phyloP scores from a whole-genome alignment of 2,113 vertebrate genomes.

The Pithys albifrons region DNA sequence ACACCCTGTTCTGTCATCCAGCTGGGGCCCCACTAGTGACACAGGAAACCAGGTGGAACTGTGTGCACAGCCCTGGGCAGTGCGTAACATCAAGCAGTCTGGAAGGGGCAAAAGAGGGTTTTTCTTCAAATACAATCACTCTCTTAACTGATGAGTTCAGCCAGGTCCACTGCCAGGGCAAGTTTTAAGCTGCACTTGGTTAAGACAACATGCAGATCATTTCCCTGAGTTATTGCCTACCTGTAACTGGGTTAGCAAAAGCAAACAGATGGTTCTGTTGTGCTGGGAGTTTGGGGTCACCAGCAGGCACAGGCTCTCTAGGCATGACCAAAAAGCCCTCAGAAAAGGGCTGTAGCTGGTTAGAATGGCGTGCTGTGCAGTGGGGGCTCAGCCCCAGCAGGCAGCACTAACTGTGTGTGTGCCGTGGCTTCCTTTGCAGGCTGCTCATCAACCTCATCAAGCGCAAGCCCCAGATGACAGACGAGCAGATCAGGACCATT shows the following conservation, averaged over 20 bases:
- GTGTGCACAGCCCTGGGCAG: neutral
- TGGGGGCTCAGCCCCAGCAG: neutral
- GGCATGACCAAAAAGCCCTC: fast-evolving
- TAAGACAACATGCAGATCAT: neutral
- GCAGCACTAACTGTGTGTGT: neutral
- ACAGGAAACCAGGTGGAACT: neutral
- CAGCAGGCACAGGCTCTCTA: neutral
- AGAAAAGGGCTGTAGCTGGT: neutral
- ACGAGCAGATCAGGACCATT: neutral
- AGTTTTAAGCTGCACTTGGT: neutral
- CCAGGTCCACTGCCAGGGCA: neutral
- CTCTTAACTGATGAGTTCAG: neutral
- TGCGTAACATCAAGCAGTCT: fast-evolving
- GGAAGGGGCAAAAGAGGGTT: neutral
- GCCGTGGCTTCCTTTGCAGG: slow-evolving; percentile 19
- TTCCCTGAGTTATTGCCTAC: neutral
- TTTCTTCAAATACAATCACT: neutral
- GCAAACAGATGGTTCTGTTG: neutral
- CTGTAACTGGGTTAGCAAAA: neutral
- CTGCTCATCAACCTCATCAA: slow-evolving; percentile 66
- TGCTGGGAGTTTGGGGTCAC: neutral
- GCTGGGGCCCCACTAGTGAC: neutral
- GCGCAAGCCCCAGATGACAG: slow-evolving; percentile 25
- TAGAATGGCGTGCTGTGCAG: neutral
- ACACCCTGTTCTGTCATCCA: neutral